Conservation (phyloP, 2,888 invertebrate species). For the Xanthia togata region DNA sequence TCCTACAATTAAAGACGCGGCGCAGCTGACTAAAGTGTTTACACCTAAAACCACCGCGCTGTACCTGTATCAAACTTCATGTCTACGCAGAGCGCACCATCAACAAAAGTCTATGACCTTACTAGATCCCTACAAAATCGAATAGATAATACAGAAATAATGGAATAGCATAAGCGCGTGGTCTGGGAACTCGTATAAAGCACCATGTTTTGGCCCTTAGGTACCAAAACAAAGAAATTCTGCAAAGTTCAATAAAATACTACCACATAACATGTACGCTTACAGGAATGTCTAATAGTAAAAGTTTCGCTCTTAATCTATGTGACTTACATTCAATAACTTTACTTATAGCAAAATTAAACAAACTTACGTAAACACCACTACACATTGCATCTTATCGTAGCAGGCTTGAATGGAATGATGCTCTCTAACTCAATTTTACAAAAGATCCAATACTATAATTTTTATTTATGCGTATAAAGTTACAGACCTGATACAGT, state of each 20-base stretch:
- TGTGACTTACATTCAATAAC: constrained; percentile 67
- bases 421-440: constrained; percentile 27
- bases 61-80: constrained; percentile 42
- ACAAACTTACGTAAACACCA: constrained; percentile 62
- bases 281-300: constrained; percentile 78
- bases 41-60: constrained; percentile 40
- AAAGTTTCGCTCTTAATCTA: constrained; percentile 67
- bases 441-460: constrained; percentile 30
- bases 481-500: constrained; percentile 42
- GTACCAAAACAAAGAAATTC: constrained; percentile 61
- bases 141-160: constrained; percentile 44
- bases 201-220: constrained; percentile 67
- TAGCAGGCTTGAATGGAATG: constrained; percentile 35
- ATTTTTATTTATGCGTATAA: constrained; percentile 6
- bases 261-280: constrained; percentile 67
- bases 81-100: constrained; percentile 43
- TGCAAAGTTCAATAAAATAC: constrained; percentile 59
- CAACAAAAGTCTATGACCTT: constrained; percentile 26
- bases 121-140: constrained; percentile 39
- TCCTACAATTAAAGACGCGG: constrained; percentile 43
- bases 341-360: constrained; percentile 70
- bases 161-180: constrained; percentile 54
- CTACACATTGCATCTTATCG: constrained; percentile 46
- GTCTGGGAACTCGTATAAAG: constrained; percentile 66
- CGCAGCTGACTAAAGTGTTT: constrained; percentile 37